Evolutionary conservation across 2,888 invertebrate species (phyloP).

Genomic region (Toxonevra muliebris): DNA sequence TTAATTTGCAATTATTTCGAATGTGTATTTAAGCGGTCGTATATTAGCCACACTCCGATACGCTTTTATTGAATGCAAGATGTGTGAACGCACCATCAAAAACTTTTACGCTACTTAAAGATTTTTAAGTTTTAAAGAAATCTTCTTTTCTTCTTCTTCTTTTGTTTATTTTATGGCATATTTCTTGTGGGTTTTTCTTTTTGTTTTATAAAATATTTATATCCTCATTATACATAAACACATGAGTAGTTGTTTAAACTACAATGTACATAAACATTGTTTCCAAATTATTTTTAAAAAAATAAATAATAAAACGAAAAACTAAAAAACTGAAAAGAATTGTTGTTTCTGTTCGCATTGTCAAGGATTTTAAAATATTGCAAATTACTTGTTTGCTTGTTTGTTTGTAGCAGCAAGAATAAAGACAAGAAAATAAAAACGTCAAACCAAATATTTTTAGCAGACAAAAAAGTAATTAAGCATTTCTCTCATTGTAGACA

Average conservation of each 20-base stretch:
- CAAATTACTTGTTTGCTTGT: conserved; percentile 42
- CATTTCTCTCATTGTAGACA: too few relatives aligned
- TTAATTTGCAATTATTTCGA: conserved; percentile 30
- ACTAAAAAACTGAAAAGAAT: too few relatives aligned
- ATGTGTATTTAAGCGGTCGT: conserved; percentile 1
- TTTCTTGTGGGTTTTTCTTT: not conserved
- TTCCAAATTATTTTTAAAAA: too few relatives aligned
- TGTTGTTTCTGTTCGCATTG: conserved; percentile 28
- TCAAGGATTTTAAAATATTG: conserved; percentile 46
- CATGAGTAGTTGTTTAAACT: not conserved
- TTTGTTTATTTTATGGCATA: not conserved
- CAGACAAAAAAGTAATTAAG: too few relatives aligned
- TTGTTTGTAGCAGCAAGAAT: conserved; percentile 7
- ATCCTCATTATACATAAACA: not conserved
- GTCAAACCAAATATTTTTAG: too few relatives aligned
- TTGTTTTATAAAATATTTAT: conserved; percentile 1
- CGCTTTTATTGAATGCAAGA: not conserved
- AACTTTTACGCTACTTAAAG: conserved; percentile 4
- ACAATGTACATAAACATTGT: too few relatives aligned
- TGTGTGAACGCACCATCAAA: not conserved
- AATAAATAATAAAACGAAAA: too few relatives aligned
- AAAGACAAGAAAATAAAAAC: too few relatives aligned
- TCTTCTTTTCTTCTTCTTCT: conserved; percentile 11
- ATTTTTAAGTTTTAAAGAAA: conserved; percentile 17
- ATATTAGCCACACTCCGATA: not conserved